Conservation (phyloP, 2,113 vertebrate genomes). For the Strigops habroptila region DNA sequence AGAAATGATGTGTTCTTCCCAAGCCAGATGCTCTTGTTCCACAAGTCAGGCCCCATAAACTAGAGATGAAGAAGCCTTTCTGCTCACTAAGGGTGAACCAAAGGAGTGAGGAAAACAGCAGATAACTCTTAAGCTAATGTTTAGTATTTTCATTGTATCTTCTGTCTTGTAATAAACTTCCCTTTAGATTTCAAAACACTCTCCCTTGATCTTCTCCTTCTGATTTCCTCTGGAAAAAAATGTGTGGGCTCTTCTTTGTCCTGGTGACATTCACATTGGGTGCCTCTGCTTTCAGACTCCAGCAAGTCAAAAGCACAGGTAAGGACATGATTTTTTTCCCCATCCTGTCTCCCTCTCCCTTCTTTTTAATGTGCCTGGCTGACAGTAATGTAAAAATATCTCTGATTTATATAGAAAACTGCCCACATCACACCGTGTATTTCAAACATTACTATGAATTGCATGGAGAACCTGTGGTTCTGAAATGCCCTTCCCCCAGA, state of each 20-base stretch:
- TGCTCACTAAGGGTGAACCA: neutral
- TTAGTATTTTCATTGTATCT: neutral
- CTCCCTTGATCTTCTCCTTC: neutral
- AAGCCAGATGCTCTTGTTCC: neutral
- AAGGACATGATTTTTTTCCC: neutral
- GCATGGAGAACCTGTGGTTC: conserved; percentile 80
- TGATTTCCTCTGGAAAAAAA: neutral
- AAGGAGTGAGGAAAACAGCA: neutral
- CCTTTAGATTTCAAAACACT: conserved; percentile 3
- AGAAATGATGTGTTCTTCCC: neutral
- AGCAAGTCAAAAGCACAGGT: conserved; percentile 49
- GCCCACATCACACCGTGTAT: conserved; percentile 55
- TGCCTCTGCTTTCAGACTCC: conserved; percentile 34
- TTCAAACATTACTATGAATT: conserved; percentile 55
- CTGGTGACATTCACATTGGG: neutral
- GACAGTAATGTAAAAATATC: conserved; percentile 25
- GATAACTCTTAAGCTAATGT: neutral
- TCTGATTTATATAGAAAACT: conserved; percentile 56
- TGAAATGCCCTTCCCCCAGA: conserved; percentile 73
- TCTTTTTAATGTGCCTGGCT: neutral
- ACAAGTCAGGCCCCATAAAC: neutral
- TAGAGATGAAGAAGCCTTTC: neutral
- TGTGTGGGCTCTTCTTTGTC: neutral
- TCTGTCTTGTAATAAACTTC: neutral
- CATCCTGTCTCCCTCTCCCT: neutral